Evolutionary conservation across 2,113 vertebrate genomes (phyloP), one percentile per base, ranked within the genome.

Genomic region (Urocolius indicus): DNA sequence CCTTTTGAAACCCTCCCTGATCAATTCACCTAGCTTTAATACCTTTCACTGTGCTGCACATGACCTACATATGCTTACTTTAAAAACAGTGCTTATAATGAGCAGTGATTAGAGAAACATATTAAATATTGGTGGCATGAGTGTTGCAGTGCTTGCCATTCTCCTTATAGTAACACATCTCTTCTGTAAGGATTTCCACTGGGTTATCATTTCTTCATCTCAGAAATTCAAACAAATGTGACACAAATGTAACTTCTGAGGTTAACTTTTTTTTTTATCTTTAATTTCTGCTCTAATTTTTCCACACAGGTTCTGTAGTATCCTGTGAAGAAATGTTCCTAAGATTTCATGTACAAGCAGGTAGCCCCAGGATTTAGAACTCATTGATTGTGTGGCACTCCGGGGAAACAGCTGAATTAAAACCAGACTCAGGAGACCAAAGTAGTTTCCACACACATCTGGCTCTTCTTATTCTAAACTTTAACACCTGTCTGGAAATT

Each of bases 291-390:
- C 93, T 97, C 87, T 97, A 96, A 92, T 97, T 97, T 98, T 95
- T 97, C 92, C 93, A 96, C 83, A 93, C 78, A 86, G 89, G 88
- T 96, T 97, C 81, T 92, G 78, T 83, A 75, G 87, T 75, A 92
- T 71, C 86, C 81, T 97, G 96, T 82, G 71, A 96, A 98, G 95
- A 94, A 95, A 94, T 11, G 76, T 96, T 98, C 91, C 71, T 73
- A 75, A 96, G 92, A 86, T 95, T 97, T 97, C 66, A 80, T 18
- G 52, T 34, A 65, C 97, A 96, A 43, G 21, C 91, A 97, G 96
- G 97, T 97, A 98, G 97, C 97, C 97, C 93, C 93, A 98, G 98
- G 97, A 98, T 98, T 98, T 97, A 94, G 95, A 98, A 92, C 95
- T 97, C 97, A 96, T 93, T 95, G 97, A 97, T 91, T 97, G 91